Conservation (phyloP, 2,888 invertebrate species). For the Macrostomum cliftonense region DNA sequence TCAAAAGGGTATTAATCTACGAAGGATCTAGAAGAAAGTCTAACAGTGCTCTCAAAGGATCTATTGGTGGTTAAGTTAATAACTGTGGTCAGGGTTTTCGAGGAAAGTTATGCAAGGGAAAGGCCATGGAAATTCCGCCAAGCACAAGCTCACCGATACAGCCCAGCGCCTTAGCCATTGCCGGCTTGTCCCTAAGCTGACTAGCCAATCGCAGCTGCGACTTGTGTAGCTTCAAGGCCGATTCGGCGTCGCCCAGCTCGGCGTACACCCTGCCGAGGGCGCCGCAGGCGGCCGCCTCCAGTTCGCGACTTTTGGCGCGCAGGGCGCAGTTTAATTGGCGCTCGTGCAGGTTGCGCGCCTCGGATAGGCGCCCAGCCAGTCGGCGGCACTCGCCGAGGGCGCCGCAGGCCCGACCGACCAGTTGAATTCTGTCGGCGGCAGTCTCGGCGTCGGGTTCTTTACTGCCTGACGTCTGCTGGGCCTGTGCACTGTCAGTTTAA, state of each 20-base stretch:
- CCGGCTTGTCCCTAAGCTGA: conserved; percentile 54
- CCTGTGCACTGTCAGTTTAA: too few relatives aligned
- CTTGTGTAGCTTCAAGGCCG: conserved; percentile 46
- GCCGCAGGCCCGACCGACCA: conserved; percentile 86
- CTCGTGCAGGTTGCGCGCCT: conserved; percentile 87
- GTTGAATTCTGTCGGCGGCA: conserved; percentile 61
- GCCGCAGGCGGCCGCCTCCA: conserved; percentile 76
- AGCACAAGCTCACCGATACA: conserved; percentile 49
- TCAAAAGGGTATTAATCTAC: too few relatives aligned
- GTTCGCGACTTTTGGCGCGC: conserved; percentile 74
- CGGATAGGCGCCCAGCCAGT: conserved; percentile 45
- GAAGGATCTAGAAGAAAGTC: too few relatives aligned
- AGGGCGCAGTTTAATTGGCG: conserved; percentile 81
- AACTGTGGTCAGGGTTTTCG: too few relatives aligned
- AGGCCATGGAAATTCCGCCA: conserved; percentile 51
- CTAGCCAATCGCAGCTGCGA: conserved; percentile 30
- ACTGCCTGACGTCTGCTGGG: too few relatives aligned
- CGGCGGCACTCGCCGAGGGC: conserved; percentile 80
- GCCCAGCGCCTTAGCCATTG: conserved; percentile 82
- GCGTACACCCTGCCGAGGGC: conserved; percentile 83
- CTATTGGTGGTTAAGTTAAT: too few relatives aligned
- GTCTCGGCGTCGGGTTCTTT: too few relatives aligned
- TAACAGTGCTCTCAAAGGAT: too few relatives aligned
- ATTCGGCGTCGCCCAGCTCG: conserved; percentile 71
- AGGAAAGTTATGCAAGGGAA: conserved; percentile 80